These are phyloP conservation scores for Teleiodes luculella DNA, from an alignment of 2,888 invertebrate species.

Conservation along the genomic window DNA sequence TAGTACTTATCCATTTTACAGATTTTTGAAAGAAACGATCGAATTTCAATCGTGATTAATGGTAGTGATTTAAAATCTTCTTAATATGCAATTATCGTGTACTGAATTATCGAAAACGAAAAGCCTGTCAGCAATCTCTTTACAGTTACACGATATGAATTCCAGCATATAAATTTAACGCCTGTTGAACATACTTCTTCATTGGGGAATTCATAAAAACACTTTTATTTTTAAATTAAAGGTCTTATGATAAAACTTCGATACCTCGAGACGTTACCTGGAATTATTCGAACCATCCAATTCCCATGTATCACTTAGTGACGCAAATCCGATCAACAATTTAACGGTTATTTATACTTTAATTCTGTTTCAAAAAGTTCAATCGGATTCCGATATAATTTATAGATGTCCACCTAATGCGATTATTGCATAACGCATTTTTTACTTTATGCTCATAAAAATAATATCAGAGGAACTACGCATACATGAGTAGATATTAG, in stretches of 20 bases:
- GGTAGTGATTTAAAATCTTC: not conserved
- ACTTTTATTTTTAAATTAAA: not conserved
- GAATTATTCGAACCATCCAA: slow-evolving; percentile 32
- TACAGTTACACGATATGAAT: not conserved
- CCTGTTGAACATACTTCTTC: not conserved
- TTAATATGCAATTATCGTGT: slow-evolving; percentile 5
- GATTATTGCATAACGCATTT: slow-evolving; percentile 56
- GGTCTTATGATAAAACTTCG: slow-evolving; percentile 15
- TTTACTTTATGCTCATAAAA: slow-evolving; percentile 33
- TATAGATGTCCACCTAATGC: slow-evolving; percentile 46
- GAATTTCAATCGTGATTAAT: slow-evolving; percentile 6
- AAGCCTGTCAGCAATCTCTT: not conserved
- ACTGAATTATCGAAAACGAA: not conserved
- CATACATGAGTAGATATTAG: slow-evolving; percentile 24
- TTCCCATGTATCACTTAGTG: slow-evolving; percentile 55
- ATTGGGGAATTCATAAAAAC: not conserved
- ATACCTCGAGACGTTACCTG: slow-evolving; percentile 28
- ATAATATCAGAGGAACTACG: slow-evolving; percentile 9
- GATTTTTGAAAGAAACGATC: slow-evolving; percentile 14
- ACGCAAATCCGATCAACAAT: slow-evolving; percentile 73
- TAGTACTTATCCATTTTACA: slow-evolving; percentile 23
- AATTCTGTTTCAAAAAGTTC: slow-evolving; percentile 36
- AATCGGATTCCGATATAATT: slow-evolving; percentile 55
- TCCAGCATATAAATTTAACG: not conserved
- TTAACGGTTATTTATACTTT: slow-evolving; percentile 64